A percentile compares a stretch with the other conserved stretches of the same genome.
Evolutionary conservation across 1,140 invertebrate genomes (phyloP).

Genomic region (Trichoplusia ni): DNA sequence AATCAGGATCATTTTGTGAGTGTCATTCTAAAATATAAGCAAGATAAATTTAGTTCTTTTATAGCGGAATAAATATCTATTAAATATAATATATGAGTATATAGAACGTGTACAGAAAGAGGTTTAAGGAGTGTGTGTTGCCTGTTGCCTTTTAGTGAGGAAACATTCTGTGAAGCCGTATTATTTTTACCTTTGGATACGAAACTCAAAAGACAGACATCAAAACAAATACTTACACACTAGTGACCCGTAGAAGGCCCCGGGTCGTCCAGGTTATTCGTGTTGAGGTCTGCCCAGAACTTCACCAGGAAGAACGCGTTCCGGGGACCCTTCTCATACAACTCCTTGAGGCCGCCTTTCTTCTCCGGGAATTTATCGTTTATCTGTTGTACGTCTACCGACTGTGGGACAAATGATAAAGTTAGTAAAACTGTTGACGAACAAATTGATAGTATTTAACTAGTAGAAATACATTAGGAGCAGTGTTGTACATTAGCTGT

Average conservation of each 20-base stretch:
- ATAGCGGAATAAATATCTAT: too few relatives aligned
- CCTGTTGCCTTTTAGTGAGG: too few relatives aligned
- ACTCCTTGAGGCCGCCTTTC: conserved; percentile 98
- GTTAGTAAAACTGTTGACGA: background rate
- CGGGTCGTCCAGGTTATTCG: conserved; percentile 96
- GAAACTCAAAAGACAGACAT: background rate
- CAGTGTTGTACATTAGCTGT: too few relatives aligned
- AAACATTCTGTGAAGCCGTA: too few relatives aligned
- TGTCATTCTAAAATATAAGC: too few relatives aligned
- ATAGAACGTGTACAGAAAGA: too few relatives aligned
- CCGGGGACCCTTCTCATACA: conserved; percentile 98
- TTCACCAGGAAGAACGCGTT: conserved; percentile 99
- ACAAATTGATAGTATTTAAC: background rate
- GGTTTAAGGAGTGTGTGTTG: too few relatives aligned
- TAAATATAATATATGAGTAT: too few relatives aligned
- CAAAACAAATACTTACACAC: conserved; percentile 90
- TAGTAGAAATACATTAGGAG: too few relatives aligned
- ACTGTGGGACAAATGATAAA: conserved; percentile 81
- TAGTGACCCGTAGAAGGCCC: conserved; percentile 98
- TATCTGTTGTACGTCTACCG: conserved; percentile 98
- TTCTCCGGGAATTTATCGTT: conserved; percentile 99
- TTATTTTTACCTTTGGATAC: too few relatives aligned
- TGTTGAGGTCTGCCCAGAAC: conserved; percentile 99
- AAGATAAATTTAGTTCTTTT: too few relatives aligned
- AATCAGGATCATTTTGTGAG: too few relatives aligned